Evolutionary conservation across 2,113 vertebrate species (phyloP), one percentile per base, ranked within the genome.

Genomic region (Ranitomeya imitator): DNA sequence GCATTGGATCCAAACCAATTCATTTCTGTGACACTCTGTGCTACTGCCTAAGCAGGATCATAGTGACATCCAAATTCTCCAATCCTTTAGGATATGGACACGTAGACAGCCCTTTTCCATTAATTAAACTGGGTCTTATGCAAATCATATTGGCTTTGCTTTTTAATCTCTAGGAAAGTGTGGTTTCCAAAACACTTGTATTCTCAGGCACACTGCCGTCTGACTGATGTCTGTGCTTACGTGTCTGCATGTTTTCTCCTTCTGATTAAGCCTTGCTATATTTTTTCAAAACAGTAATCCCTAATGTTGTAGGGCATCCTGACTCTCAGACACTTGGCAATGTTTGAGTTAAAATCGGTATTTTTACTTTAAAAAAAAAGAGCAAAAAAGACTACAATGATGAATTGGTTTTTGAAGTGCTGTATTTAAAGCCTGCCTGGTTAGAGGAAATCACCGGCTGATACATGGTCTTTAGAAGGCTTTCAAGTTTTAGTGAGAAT

Each of bases 11-110:
- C 63, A 26, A 67, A 84, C 63, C 82, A 84, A 84, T 67, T 84
- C 82, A 69, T 84, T 84, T 84, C 51, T 67, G 26, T 67, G 85
- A 87, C 77, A 57, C 65, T 67, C 78, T 81, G 77, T 69, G 45
- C 61, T 54, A 87, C 86, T 73, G 77, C 78, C 78, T 87, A 87
- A 87, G 86, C 78, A 87, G 86, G 86, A 87, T 87, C 86, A 87
- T 10, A 81, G 55, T 73, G 86, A 67, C 78, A 87, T 87, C 78
- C 86, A 87, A 87, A 87, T 87, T 87, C 65, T 67, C 52, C 61
- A 87, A 67, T 87, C 61, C 77, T 71, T 81, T 71, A 87, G 86
- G 52, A 81, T 81, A 87, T 80, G 82, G 82, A 84, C 82, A 84
- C 51, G 16, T 84, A 71, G 82, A 69, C 86, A 81, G 86, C 78